Base-by-base conservation (phyloP, 2,888 invertebrate genomes). In the Euphydryas editha region DNA sequence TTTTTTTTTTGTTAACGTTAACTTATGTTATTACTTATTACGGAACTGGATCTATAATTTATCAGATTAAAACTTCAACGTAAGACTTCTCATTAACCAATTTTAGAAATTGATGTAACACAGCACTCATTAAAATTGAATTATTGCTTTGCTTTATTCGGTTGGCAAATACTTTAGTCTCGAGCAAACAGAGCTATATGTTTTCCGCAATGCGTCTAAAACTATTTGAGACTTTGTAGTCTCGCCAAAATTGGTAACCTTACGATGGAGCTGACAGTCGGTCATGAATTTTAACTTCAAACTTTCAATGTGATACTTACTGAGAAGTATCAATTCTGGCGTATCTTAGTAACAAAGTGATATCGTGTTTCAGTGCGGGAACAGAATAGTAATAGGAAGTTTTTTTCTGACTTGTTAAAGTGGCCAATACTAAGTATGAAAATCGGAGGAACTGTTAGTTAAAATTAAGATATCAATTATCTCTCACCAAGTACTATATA, bases 201-300 rank as follows among this genome's bases (percentile, higher is more conserved):
- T 73, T 73, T 72, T 75, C 70, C 67, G 72, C 70, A 71, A 71
- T 61, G 69, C 69, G 75, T 73, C 72, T 62, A 60, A 66, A 70
- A 62, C 65, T 68, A 65, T 65, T 65, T 56, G 42, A 56, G 59
- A 67, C 59, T 69, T 63, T 58, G 55, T 61, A 59, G 68, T 59
- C 68, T 65, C 60, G 57, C 64, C 59, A 65, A 68, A 65, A 57
- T 57, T 18, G 36, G 46, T 62, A 59, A 55, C 67, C 62, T 46
- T 59, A 55, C 55, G 24, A 46, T 20, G 51, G 21, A 11, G 51
- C 49, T 57, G 61, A 62, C 49, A 61, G 57, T 58, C 47, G 57
- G 61, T 13, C 57, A 37, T 39, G 58, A 47, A 59, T 66, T 66
- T 54, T 58, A 58, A 66, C 54, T 44, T 54, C 10, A 57, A 51